phyloP scores from a whole-genome alignment of 2,888 invertebrate species.

The Ectemnius cavifrons region DNA sequence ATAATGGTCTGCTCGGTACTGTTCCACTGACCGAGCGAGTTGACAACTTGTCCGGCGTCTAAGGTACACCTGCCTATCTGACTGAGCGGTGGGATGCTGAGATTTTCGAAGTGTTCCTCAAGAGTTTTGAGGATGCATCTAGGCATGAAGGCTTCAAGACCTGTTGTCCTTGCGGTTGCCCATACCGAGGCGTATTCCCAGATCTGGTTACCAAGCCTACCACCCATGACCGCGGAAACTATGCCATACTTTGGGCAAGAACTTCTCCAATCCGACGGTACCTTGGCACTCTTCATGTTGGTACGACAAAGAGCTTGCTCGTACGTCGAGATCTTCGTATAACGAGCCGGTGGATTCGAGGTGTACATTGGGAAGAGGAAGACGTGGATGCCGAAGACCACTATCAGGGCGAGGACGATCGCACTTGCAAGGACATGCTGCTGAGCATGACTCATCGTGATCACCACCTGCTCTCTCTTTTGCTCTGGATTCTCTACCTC shows the following conservation, averaged over 20 bases:
- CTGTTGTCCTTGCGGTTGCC: conserved; percentile 75
- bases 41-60: conserved; percentile 78
- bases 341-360: conserved; percentile 73
- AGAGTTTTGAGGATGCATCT: conserved; percentile 79
- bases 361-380: conserved; percentile 82
- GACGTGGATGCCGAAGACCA: conserved; percentile 81
- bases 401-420: conserved; percentile 81
- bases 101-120: conserved; percentile 80
- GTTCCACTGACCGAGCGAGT: conserved; percentile 80
- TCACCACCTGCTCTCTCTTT: conserved; percentile 26
- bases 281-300: conserved; percentile 74
- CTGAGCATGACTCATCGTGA: conserved; percentile 80
- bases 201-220: conserved; percentile 76
- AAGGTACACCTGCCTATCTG: conserved; percentile 80
- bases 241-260: conserved; percentile 73
- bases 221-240: conserved; percentile 73
- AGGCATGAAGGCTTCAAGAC: conserved; percentile 74
- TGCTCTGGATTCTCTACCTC: conserved; percentile 29
- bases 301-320: conserved; percentile 80
- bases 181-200: conserved; percentile 77
- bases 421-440: conserved; percentile 82
- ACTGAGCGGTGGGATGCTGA: conserved; percentile 80
- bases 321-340: conserved; percentile 79
- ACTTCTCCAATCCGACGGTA: conserved; percentile 72
- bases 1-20: conserved; percentile 81